These are phyloP conservation scores for Drosophila mauritiana DNA, from an alignment of 1,140 invertebrate species.

Conservation along the genomic window DNA sequence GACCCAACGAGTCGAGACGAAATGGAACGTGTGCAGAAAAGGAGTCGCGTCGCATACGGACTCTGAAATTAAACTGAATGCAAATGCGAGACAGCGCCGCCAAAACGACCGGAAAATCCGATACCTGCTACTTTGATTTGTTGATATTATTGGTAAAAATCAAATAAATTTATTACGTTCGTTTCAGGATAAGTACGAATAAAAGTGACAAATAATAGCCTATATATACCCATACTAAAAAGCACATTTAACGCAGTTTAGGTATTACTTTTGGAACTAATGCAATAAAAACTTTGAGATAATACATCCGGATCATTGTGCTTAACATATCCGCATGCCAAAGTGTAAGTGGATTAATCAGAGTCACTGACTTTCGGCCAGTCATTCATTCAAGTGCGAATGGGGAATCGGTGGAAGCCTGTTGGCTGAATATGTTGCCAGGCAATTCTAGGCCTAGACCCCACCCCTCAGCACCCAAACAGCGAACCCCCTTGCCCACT, in stretches of 20 bases:
- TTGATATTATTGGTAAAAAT: not conserved
- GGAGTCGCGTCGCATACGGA: slow-evolving; percentile 7
- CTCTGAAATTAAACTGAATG: slow-evolving; percentile 36
- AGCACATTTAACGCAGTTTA: too few species aligned
- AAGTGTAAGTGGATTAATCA: slow-evolving; percentile 5
- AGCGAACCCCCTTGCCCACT: not conserved
- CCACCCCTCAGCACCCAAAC: not conserved
- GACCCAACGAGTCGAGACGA: slow-evolving; percentile 26
- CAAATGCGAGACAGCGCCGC: slow-evolving; percentile 7
- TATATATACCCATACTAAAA: too few species aligned
- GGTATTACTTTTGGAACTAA: too few species aligned
- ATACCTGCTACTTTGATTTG: not conserved
- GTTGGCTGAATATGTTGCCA: slow-evolving; percentile 8
- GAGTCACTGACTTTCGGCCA: slow-evolving; percentile 23
- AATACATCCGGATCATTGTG: too few species aligned
- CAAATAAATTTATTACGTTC: too few species aligned
- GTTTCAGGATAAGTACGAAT: too few species aligned
- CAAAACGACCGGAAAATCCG: not conserved
- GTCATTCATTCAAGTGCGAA: slow-evolving; percentile 48
- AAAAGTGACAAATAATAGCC: too few species aligned
- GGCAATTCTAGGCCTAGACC: slow-evolving; percentile 41
- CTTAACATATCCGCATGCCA: too few species aligned
- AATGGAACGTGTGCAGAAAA: slow-evolving; percentile 22
- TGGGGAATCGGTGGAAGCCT: slow-evolving; percentile 14
- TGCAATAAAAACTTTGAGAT: too few species aligned